Base-by-base conservation (phyloP, 2,888 invertebrate genomes). In the Phanerotoma sp. region DNA sequence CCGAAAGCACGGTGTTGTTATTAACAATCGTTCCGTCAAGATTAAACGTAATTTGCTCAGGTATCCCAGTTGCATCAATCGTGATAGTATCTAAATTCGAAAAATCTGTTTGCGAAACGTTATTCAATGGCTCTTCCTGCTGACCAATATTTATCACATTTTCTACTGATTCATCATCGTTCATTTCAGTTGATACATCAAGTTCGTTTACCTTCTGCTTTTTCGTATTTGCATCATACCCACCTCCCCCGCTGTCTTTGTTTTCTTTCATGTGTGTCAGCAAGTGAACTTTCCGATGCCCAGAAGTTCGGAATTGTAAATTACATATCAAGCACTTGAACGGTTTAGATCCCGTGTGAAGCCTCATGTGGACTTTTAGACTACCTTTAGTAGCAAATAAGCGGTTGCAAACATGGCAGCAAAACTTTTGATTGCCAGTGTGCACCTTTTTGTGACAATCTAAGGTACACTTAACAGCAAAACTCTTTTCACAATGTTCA, bases 381-480 rank as follows among this genome's bases (percentile, higher is more conserved):
- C 85, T 85, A 9, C 86, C 84, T 68, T 85, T 85, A 1, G 85
- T 84, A 2, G 85, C 82, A 66, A 86, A 87, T 52, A 79, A 74
- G 37, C 81, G 80, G 61, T 81, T 81, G 69, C 88, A 88, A 21
- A 87, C 80, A 41, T 82, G 78, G 65, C 88, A 88, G 42, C 79
- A 78, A 64, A 82, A 84, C 15, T 82, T 78, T 69, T 84, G 84
- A 41, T 77, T 78, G 2, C 79, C 78, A 1, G 78, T 79, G 64
- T 87, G 87, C 5, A 83, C 83, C 63, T 82, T 80, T 58, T 81
- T 73, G 66, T 88, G 87, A 6, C 82, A 80, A 64, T 83, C 82
- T 30, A 86, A 74, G 0, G 86, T 86, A 4, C 86, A 86, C 68
- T 86, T 86, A 4, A 87, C 82, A 2, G 86, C 82, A 66, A 87